These are phyloP conservation scores for Heliothis peltigera DNA, from an alignment of 2,888 invertebrate genomes.

Conservation along the genomic window DNA sequence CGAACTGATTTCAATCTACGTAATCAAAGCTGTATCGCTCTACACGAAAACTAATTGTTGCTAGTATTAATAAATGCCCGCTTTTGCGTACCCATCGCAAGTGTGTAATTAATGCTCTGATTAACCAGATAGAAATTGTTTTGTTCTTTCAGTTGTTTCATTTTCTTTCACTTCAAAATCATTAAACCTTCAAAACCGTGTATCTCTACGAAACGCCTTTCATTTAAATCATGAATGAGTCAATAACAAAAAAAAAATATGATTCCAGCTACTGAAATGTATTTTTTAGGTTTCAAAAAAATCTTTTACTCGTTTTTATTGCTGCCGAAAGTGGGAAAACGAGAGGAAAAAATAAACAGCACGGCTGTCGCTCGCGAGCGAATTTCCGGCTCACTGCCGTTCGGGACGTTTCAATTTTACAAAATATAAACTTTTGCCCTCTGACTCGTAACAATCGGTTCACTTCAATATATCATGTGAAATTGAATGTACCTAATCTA, in stretches of 20 bases:
- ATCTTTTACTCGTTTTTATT: slow-evolving; percentile 73
- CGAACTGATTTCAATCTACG: slow-evolving; percentile 86
- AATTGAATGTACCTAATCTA: slow-evolving; percentile 62
- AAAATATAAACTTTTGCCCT: slow-evolving; percentile 76
- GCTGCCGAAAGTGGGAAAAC: slow-evolving; percentile 75
- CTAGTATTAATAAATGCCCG: slow-evolving; percentile 67
- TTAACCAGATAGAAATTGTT: background rate
- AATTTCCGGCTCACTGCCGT: slow-evolving; percentile 82
- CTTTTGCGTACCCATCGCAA: slow-evolving; percentile 28
- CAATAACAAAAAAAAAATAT: slow-evolving; percentile 28
- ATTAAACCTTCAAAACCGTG: no score
- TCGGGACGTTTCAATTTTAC: slow-evolving; percentile 81
- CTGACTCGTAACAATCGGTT: slow-evolving; percentile 68
- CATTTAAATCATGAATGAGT: background rate
- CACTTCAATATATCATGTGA: slow-evolving; percentile 66
- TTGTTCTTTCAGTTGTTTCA: no score
- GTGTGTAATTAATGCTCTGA: background rate
- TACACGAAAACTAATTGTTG: slow-evolving; percentile 48
- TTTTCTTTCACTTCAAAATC: no score
- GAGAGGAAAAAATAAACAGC: slow-evolving; percentile 76
- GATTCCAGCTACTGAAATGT: slow-evolving; percentile 48
- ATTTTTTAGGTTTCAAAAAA: slow-evolving; percentile 68
- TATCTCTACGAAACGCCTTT: no score
- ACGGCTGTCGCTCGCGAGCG: slow-evolving; percentile 73
- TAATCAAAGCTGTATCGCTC: slow-evolving; percentile 77